Conservation (phyloP, 2,113 vertebrate genomes). For the Saiga tatarica region DNA sequence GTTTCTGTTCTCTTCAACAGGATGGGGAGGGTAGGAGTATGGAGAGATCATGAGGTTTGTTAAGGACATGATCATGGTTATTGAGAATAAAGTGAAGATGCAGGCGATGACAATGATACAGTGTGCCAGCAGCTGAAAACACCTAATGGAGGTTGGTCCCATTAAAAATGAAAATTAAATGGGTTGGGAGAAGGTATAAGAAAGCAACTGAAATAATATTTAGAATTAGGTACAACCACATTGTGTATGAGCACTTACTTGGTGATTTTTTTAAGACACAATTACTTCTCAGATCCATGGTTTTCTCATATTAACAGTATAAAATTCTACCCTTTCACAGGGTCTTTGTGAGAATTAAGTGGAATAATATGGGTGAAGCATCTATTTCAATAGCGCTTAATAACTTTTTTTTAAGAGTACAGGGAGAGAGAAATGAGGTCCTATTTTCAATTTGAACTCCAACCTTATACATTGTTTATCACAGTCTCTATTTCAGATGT, state of each 20-base stretch:
- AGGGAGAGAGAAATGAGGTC: neutral
- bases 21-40: neutral
- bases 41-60: neutral
- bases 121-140: neutral
- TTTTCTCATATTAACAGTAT: conserved; percentile 35
- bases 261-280: neutral
- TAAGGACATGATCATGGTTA: neutral
- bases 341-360: conserved; percentile 15
- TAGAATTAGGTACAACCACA: neutral
- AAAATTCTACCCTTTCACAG: neutral
- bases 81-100: neutral
- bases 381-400: conserved; percentile 31
- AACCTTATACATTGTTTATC: neutral
- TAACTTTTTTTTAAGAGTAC: conserved; percentile 8
- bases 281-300: neutral
- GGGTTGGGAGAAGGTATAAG: neutral
- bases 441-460: neutral
- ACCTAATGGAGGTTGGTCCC: neutral
- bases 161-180: conserved; percentile 5
- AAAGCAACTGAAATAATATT: neutral
- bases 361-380: neutral
- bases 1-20: neutral
- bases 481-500: conserved; percentile 3
- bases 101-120: neutral
- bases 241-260: neutral